Conservation (phyloP, 2,797 vertebrate species). For the Myripristis murdjan region DNA sequence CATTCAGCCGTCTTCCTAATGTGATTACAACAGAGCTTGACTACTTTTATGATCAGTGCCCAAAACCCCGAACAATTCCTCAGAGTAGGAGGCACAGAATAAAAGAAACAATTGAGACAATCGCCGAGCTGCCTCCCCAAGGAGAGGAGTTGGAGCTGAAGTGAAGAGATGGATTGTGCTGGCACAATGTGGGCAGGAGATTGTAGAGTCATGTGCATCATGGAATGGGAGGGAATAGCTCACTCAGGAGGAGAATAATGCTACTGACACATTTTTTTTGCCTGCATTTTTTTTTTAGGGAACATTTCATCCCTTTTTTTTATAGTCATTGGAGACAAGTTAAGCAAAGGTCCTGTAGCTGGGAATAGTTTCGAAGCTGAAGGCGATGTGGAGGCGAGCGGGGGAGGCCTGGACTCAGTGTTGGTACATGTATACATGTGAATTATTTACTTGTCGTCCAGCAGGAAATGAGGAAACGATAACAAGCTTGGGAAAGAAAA, state of each 20-base stretch:
- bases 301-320: slow-evolving; percentile 65
- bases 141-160: slow-evolving; percentile 53
- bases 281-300: slow-evolving; percentile 28
- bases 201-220: slow-evolving; percentile 69
- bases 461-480: slow-evolving; percentile 84
- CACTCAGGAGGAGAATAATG: slow-evolving; percentile 55
- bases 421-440: slow-evolving; percentile 77
- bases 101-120: slow-evolving; percentile 69
- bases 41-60: slow-evolving; percentile 67
- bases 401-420: slow-evolving; percentile 61
- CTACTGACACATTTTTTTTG: slow-evolving; percentile 42
- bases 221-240: slow-evolving; percentile 52
- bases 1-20: slow-evolving; percentile 69
- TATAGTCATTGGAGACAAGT: slow-evolving; percentile 58
- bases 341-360: slow-evolving; percentile 46
- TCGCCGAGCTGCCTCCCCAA: slow-evolving; percentile 64
- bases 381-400: slow-evolving; percentile 59
- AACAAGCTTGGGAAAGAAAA: slow-evolving; percentile 86
- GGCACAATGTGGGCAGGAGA: slow-evolving; percentile 62
- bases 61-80: slow-evolving; percentile 55
- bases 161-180: slow-evolving; percentile 72
- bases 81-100: slow-evolving; percentile 60
- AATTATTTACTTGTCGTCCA: slow-evolving; percentile 82
- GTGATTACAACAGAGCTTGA: slow-evolving; percentile 62
- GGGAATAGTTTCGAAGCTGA: slow-evolving; percentile 70